phyloP scores from a whole-genome alignment of 2,113 vertebrate genomes.

The Gorsachius goisagi region DNA sequence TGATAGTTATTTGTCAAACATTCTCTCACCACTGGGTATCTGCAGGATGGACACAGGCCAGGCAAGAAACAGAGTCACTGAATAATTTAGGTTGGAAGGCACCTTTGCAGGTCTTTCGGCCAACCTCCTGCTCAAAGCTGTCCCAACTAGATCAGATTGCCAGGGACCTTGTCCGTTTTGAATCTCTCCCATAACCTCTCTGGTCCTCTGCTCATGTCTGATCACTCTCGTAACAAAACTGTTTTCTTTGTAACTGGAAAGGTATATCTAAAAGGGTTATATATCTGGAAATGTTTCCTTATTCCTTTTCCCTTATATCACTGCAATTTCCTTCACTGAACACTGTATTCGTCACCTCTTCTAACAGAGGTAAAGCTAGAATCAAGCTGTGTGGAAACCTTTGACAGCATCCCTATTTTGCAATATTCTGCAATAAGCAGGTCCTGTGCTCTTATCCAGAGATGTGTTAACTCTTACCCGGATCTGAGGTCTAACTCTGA shows the following conservation, averaged over 20 bases:
- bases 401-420: background rate
- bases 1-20: background rate
- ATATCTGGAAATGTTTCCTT: background rate
- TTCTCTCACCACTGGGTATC: background rate
- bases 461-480: background rate
- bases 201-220: fast-evolving
- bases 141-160: background rate
- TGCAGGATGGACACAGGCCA: background rate
- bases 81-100: background rate
- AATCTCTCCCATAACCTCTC: background rate
- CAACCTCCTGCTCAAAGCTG: background rate
- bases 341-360: background rate
- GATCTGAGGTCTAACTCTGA: background rate
- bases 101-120: background rate
- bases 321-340: background rate
- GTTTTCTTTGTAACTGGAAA: background rate
- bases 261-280: background rate
- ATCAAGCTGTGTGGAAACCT: background rate
- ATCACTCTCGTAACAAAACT: background rate
- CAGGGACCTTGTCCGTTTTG: background rate
- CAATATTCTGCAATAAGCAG: background rate
- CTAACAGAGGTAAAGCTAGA: background rate
- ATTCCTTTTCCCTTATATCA: background rate
- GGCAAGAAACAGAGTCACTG: background rate
- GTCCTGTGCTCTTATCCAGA: background rate